These are phyloP conservation scores for Lepus townsendii DNA, from an alignment of 2,797 vertebrate species.

Conservation along the genomic window DNA sequence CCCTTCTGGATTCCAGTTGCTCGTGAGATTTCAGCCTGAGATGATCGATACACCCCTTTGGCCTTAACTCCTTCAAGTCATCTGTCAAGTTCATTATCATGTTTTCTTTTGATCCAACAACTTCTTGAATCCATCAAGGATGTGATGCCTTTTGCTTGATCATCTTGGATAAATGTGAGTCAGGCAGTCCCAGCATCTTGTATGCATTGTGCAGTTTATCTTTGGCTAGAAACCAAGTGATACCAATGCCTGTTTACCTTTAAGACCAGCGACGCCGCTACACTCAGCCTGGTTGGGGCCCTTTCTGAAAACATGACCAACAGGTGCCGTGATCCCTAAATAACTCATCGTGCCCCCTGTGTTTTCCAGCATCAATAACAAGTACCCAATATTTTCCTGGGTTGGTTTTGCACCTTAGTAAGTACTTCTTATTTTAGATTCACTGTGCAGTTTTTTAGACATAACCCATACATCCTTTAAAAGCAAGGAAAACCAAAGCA, in stretches of 20 bases:
- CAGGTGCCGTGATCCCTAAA: background rate
- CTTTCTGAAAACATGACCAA: slow-evolving; percentile 10
- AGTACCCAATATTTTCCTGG: background rate
- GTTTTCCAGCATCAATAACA: background rate
- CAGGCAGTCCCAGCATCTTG: background rate
- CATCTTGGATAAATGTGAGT: background rate
- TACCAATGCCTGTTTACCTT: background rate
- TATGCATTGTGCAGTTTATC: background rate
- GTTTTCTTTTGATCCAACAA: background rate
- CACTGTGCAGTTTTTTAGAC: background rate
- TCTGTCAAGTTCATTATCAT: background rate
- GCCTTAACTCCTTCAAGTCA: background rate
- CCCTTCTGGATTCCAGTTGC: too few relatives aligned
- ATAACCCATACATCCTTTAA: slow-evolving; percentile 20
- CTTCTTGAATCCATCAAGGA: background rate
- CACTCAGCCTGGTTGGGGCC: background rate
- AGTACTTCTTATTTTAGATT: slow-evolving; percentile 7
- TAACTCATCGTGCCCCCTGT: background rate
- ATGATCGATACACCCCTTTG: too few relatives aligned
- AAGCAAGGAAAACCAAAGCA: background rate
- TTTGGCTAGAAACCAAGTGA: background rate
- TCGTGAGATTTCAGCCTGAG: too few relatives aligned
- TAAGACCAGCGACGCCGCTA: background rate
- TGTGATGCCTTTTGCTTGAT: background rate
- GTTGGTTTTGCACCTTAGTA: background rate